These are phyloP conservation scores for Eupithecia centaureata DNA, from an alignment of 2,888 invertebrate genomes.

Conservation along the genomic window DNA sequence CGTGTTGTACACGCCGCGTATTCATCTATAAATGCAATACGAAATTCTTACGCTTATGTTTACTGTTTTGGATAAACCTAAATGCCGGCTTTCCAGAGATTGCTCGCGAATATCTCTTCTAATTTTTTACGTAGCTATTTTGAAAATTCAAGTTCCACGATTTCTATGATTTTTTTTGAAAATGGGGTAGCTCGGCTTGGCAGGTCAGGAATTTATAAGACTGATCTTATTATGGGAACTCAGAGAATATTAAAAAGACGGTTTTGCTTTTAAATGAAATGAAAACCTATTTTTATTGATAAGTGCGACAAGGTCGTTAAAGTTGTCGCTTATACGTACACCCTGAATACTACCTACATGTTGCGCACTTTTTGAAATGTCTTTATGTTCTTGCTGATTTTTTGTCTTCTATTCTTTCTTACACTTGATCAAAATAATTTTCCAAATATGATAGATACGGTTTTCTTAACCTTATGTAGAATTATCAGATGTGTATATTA, in stretches of 20 bases:
- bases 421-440: not conserved
- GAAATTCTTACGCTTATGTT: constrained; percentile 29
- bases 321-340: too few relatives aligned
- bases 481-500: not conserved
- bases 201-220: too few relatives aligned
- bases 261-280: too few relatives aligned
- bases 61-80: constrained; percentile 27
- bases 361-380: not conserved
- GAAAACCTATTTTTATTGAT: not conserved
- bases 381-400: not conserved
- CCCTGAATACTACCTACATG: constrained; percentile 4
- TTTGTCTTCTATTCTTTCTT: not conserved
- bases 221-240: too few relatives aligned
- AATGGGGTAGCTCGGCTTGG: not conserved
- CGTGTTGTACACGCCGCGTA: constrained; percentile 38
- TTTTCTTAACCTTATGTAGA: not conserved
- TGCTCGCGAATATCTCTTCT: not conserved
- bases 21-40: not conserved
- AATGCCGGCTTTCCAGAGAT: constrained; percentile 24
- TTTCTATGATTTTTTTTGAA: not conserved
- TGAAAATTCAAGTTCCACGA: not conserved
- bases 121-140: too few relatives aligned
- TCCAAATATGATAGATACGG: not conserved
- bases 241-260: too few relatives aligned
- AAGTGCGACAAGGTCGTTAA: not conserved